Conservation (phyloP, 2,113 vertebrate genomes). For the Zosterops hypoxanthus region DNA sequence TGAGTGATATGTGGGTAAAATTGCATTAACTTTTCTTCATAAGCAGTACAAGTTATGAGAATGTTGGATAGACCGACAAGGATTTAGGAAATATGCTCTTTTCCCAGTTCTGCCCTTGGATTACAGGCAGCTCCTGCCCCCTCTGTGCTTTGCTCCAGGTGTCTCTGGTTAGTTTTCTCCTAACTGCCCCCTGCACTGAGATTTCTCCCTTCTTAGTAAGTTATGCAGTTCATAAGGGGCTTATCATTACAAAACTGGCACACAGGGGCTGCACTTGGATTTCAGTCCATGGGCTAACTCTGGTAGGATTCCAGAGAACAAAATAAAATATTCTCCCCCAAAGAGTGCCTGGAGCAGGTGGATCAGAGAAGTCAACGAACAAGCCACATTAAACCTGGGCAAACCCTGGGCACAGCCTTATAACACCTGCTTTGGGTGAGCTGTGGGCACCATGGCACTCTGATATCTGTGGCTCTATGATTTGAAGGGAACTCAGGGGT, state of each 20-base stretch:
- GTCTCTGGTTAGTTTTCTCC: not conserved
- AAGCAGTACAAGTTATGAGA: not conserved
- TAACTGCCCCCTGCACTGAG: not conserved
- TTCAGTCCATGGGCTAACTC: not conserved
- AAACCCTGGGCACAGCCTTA: not conserved
- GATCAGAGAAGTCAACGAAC: rapidly evolving
- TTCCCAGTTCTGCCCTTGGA: not conserved
- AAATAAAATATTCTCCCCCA: not conserved
- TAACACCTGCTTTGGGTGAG: not conserved
- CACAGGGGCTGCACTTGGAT: not conserved
- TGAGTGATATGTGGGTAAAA: not conserved
- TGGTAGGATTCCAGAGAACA: not conserved
- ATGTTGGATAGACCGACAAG: rapidly evolving
- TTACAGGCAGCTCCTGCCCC: not conserved
- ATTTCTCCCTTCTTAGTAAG: not conserved
- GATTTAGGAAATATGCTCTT: not conserved
- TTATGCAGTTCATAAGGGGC: not conserved
- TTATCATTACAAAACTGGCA: not conserved
- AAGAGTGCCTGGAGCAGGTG: not conserved
- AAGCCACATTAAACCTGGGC: not conserved
- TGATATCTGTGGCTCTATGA: not conserved
- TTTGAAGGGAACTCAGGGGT: not conserved
- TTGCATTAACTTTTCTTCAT: not conserved
- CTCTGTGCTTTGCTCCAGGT: rapidly evolving
- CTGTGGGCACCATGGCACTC: not conserved